Evolutionary conservation across 2,888 invertebrate species (phyloP).

Genomic region (Galeopsomyia nigrocyanea): DNA sequence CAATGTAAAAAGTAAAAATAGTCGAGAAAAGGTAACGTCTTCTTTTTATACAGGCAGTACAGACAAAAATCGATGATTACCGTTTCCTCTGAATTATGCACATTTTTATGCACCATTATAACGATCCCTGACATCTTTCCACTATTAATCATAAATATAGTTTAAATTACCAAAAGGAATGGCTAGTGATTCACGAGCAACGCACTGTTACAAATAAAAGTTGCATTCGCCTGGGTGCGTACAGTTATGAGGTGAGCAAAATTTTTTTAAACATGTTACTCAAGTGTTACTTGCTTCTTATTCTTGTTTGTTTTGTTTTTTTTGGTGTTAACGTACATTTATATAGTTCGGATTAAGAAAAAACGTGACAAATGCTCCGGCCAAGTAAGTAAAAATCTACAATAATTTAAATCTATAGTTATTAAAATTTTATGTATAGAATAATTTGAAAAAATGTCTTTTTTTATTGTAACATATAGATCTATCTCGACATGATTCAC

Average conservation of each 20-base stretch:
- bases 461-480: constrained; percentile 42
- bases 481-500: constrained; percentile 43
- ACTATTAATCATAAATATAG: constrained; percentile 35
- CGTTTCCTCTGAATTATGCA: constrained; percentile 31
- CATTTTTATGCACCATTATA: constrained; percentile 37
- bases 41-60: constrained; percentile 37
- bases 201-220: constrained; percentile 40
- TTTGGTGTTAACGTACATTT: constrained; percentile 39
- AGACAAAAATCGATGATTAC: constrained; percentile 13
- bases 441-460: constrained; percentile 44
- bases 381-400: constrained; percentile 41
- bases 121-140: constrained; percentile 37
- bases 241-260: constrained; percentile 37
- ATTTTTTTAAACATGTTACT: constrained; percentile 23
- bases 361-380: constrained; percentile 39
- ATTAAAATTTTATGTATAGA: constrained; percentile 37
- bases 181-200: constrained; percentile 36
- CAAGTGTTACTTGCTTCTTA: too few species aligned
- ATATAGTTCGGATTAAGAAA: constrained; percentile 40
- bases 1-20: background rate
- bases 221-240: constrained; percentile 35
- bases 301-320: background rate
- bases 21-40: background rate
- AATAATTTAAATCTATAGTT: constrained; percentile 43
- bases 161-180: constrained; percentile 41